Evolutionary conservation across 2,797 vertebrate genomes (phyloP).

Genomic region (Enteromius anoplus): DNA sequence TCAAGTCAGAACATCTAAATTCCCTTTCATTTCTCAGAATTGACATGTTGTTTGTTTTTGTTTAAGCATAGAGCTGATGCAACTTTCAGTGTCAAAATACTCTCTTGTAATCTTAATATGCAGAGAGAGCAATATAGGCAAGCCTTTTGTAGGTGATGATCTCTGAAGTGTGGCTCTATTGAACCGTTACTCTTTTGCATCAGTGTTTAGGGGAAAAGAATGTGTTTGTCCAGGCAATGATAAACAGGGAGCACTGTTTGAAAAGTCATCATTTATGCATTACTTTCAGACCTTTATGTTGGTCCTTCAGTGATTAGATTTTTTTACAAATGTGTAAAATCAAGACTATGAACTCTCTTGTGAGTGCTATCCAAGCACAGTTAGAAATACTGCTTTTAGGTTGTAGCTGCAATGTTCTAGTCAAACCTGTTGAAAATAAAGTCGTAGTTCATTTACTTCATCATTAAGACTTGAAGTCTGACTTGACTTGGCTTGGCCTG

Average conservation of each 20-base stretch:
- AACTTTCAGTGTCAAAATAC: background rate
- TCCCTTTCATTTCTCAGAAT: background rate
- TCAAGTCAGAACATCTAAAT: background rate
- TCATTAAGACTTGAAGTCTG: background rate
- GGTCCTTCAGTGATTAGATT: background rate
- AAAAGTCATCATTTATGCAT: background rate
- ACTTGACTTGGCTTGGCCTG: slow-evolving; percentile 3
- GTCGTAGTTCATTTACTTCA: background rate
- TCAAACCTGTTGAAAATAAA: background rate
- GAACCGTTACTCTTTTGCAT: background rate
- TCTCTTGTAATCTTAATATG: background rate
- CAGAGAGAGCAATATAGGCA: background rate
- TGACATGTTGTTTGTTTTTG: background rate
- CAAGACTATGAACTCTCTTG: background rate
- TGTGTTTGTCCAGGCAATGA: background rate
- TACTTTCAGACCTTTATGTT: background rate
- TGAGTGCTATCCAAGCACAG: background rate
- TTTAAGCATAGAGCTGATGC: background rate
- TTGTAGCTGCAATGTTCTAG: background rate
- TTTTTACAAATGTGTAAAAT: background rate
- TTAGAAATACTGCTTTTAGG: background rate
- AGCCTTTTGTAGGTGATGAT: background rate
- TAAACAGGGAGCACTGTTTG: background rate
- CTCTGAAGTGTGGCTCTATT: background rate
- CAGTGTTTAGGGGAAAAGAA: background rate